Evolutionary conservation across 2,113 vertebrate genomes (phyloP).

Genomic region (Microtus montanus): DNA sequence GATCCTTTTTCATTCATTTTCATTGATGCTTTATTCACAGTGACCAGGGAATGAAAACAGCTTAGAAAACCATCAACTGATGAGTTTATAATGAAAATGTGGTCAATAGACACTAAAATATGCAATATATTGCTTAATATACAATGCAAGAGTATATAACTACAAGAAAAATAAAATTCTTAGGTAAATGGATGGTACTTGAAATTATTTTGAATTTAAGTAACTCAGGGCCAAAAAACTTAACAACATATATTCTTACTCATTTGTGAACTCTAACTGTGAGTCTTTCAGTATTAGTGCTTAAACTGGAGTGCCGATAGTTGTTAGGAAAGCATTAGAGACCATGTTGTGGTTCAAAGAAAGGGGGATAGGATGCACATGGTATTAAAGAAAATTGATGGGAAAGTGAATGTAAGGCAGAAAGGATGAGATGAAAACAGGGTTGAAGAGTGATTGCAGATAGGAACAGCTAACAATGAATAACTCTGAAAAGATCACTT

Average conservation of each 20-base stretch:
- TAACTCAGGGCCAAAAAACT: not conserved
- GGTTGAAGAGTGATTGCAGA: too few species aligned
- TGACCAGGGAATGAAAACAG: not conserved
- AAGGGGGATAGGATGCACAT: too few species aligned
- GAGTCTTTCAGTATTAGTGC: not conserved
- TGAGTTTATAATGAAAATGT: not conserved
- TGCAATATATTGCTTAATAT: too few species aligned
- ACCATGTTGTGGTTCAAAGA: too few species aligned
- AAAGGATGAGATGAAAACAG: too few species aligned
- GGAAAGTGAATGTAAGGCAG: too few species aligned
- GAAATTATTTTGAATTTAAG: not conserved
- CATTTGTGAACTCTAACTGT: not conserved
- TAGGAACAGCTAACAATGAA: too few species aligned
- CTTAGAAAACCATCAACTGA: not conserved
- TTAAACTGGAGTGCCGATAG: not conserved
- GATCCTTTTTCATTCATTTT: not conserved
- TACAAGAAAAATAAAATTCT: not conserved
- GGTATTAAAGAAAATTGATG: too few species aligned
- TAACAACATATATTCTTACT: not conserved
- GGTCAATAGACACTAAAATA: not conserved
- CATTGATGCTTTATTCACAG: not conserved
- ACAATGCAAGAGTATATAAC: not conserved
- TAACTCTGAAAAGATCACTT: too few species aligned
- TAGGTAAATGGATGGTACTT: not conserved
- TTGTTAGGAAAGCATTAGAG: too few species aligned